phyloP scores from a whole-genome alignment of 2,113 vertebrate genomes.

The Drymodes brunneopygia region DNA sequence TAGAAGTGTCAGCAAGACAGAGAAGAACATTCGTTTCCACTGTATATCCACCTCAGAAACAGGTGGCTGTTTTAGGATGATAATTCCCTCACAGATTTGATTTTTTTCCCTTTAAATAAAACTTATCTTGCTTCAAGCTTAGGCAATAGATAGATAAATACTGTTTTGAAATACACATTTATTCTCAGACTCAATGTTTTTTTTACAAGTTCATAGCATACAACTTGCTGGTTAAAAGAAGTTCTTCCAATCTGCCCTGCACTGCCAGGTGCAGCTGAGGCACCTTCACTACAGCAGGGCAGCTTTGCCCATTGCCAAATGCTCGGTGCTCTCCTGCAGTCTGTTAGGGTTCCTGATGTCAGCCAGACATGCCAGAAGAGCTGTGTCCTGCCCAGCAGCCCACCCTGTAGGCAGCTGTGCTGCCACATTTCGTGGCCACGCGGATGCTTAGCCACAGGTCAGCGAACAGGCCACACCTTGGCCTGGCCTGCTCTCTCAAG shows the following conservation, averaged over 20 bases:
- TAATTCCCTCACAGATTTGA: not conserved
- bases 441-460: not conserved
- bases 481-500: not conserved
- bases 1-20: constrained; percentile 37
- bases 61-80: not conserved
- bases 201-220: not conserved
- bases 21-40: constrained; percentile 16
- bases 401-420: not conserved
- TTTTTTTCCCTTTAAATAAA: not conserved
- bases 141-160: not conserved
- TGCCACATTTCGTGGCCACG: not conserved
- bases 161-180: not conserved
- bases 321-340: not conserved
- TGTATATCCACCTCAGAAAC: not conserved
- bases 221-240: not conserved
- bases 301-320: not conserved
- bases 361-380: not conserved
- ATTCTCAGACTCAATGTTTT: not conserved
- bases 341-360: not conserved
- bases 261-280: not conserved
- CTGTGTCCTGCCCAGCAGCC: not conserved
- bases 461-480: accelerated
- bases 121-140: not conserved
- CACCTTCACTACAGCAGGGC: not conserved
- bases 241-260: not conserved